A percentile compares a stretch with the other conserved stretches of the same genome.
Conservation (phyloP, 2,888 invertebrate species). For the Barypeithes pellucidus region DNA sequence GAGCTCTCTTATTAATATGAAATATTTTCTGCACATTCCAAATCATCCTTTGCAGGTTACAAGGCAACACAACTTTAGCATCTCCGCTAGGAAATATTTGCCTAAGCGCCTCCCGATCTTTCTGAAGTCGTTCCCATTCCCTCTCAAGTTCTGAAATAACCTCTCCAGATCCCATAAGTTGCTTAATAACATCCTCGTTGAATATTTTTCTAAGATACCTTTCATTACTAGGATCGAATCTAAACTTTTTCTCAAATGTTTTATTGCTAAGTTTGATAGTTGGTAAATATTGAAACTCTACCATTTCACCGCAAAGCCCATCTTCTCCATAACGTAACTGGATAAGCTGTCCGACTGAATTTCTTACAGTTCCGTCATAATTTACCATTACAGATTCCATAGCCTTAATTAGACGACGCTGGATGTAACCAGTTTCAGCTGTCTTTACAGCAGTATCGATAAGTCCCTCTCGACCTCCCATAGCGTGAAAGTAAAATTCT, state of each 20-base stretch:
- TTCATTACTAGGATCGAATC: conserved; percentile 97
- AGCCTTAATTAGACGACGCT: conserved; percentile 99
- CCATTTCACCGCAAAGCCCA: conserved; percentile 97
- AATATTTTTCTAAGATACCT: conserved; percentile 91
- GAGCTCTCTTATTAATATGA: conserved; percentile 94
- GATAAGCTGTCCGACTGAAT: conserved; percentile 95
- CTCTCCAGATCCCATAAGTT: conserved; percentile 93
- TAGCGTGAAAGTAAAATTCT: conserved; percentile 99
- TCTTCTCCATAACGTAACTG: conserved; percentile 99
- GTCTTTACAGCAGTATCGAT: conserved; percentile 99
- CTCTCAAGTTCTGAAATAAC: conserved; percentile 92
- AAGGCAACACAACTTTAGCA: conserved; percentile 96
- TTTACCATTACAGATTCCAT: conserved; percentile 99
- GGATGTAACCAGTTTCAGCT: conserved; percentile 99
- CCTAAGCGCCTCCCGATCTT: conserved; percentile 90
- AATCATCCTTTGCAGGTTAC: conserved; percentile 98
- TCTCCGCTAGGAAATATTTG: conserved; percentile 98
- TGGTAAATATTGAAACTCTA: conserved; percentile 96
- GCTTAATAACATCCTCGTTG: conserved; percentile 94
- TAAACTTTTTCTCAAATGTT: conserved; percentile 96
- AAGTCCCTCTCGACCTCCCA: conserved; percentile 99
- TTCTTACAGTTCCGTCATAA: conserved; percentile 98
- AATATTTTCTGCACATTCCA: conserved; percentile 99
- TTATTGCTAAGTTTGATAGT: conserved; percentile 96
- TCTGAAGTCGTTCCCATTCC: conserved; percentile 95